Evolutionary conservation across 2,797 vertebrate genomes (phyloP).

Genomic region (Poeciliopsis infans): DNA sequence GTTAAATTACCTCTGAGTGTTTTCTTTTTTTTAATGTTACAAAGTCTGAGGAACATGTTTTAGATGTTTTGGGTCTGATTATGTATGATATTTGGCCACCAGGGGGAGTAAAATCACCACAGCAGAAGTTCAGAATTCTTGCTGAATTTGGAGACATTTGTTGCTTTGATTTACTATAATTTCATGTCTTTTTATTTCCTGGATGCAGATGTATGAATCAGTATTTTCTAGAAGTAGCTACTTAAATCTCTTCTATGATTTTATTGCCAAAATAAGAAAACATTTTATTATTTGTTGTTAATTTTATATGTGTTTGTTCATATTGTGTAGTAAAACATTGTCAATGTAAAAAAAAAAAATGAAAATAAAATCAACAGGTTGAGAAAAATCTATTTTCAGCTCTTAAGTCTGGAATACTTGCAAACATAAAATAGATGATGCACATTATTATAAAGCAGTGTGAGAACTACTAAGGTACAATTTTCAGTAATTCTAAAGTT

Average conservation of each 20-base stretch:
- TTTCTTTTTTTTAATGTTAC: too few species aligned
- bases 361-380: background rate
- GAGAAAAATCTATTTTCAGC: background rate
- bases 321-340: background rate
- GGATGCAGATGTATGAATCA: background rate
- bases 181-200: background rate
- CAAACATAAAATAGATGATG: background rate
- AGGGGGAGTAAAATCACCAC: constrained; percentile 34
- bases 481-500: background rate
- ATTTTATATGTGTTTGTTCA: background rate
- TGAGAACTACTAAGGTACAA: background rate
- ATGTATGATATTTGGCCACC: constrained; percentile 12
- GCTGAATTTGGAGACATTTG: constrained; percentile 20
- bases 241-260: background rate
- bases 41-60: too few species aligned
- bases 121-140: background rate
- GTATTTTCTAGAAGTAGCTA: background rate
- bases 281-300: background rate
- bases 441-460: background rate
- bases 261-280: background rate
- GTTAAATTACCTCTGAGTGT: too few species aligned
- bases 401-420: background rate
- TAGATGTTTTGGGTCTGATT: background rate
- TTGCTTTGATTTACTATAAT: constrained; percentile 6
- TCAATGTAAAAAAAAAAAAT: background rate